These are phyloP conservation scores for Ophioninae sp. DNA, from an alignment of 2,888 invertebrate genomes.

Conservation along the genomic window DNA sequence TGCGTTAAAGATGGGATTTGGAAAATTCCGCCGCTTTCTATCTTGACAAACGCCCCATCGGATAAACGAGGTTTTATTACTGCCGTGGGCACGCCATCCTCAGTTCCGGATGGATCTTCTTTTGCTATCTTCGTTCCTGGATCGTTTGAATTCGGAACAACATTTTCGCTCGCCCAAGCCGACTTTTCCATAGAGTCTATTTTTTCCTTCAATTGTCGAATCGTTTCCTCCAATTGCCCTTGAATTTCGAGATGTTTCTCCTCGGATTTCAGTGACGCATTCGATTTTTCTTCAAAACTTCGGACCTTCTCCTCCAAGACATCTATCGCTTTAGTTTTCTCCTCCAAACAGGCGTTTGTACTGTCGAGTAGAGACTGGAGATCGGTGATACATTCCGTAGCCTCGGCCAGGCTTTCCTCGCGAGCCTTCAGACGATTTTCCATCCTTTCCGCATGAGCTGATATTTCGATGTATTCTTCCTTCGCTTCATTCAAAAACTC, in stretches of 20 bases:
- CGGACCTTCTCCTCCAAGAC: constrained; percentile 70
- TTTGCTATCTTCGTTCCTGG: constrained; percentile 41
- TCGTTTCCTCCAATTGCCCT: constrained; percentile 22
- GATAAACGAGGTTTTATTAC: constrained; percentile 1
- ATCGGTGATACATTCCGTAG: constrained; percentile 71
- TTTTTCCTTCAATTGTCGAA: constrained; percentile 30
- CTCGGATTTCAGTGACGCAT: background rate
- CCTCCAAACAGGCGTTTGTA: constrained; percentile 69
- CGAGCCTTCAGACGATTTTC: constrained; percentile 66
- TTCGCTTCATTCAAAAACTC: constrained; percentile 77
- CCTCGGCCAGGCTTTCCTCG: constrained; percentile 67
- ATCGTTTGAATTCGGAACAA: background rate
- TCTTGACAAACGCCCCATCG: constrained; percentile 41
- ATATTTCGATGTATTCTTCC: constrained; percentile 74
- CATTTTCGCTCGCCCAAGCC: background rate
- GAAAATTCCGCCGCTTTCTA: constrained; percentile 41
- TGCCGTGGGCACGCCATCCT: constrained; percentile 31
- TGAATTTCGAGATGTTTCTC: constrained; percentile 53
- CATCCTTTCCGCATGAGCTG: constrained; percentile 64
- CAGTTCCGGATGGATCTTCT: constrained; percentile 51
- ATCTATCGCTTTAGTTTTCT: constrained; percentile 70
- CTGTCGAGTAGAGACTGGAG: constrained; percentile 72
- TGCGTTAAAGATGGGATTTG: constrained; percentile 29
- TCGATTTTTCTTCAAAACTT: background rate
- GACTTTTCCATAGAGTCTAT: constrained; percentile 34